Percentiles rank a stretch among this genome's conserved stretches.
These are phyloP conservation scores for Portunus trituberculatus DNA, from an alignment of 1,140 invertebrate species.

Conservation along the genomic window DNA sequence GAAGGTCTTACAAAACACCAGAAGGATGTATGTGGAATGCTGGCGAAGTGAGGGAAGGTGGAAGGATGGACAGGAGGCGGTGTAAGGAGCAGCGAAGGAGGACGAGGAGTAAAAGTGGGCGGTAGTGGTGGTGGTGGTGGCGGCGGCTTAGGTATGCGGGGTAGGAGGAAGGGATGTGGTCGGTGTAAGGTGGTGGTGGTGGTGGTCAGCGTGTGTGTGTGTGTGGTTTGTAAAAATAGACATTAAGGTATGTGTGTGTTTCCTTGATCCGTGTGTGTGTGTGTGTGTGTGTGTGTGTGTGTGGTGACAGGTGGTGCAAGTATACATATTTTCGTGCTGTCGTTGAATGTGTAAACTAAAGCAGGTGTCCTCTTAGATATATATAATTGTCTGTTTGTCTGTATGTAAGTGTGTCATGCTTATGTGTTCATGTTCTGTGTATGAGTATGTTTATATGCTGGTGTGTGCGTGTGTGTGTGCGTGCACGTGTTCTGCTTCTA, in stretches of 20 bases:
- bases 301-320: neutral
- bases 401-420: slow-evolving; percentile 25
- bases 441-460: neutral
- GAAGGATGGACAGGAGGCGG: neutral
- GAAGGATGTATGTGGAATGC: neutral
- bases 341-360: too few species aligned
- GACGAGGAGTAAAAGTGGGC: slow-evolving; percentile 17
- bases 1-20: neutral
- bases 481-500: too few species aligned
- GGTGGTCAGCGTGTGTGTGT: neutral
- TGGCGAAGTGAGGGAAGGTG: neutral
- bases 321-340: neutral
- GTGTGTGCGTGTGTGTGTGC: too few species aligned
- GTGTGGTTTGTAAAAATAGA: neutral
- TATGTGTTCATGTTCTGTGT: neutral
- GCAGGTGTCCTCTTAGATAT: neutral
- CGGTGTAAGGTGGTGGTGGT: neutral
- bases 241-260: slow-evolving; percentile 7
- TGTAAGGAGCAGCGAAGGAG: neutral
- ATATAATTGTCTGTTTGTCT: neutral
- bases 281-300: too few species aligned
- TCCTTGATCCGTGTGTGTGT: neutral
- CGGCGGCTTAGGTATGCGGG: neutral
- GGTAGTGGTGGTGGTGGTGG: slow-evolving; percentile 26
- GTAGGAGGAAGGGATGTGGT: neutral